Percentiles rank a stretch among this genome's conserved stretches.
Conservation (phyloP, 2,113 vertebrate species). For the Lichenostomus cassidix region DNA sequence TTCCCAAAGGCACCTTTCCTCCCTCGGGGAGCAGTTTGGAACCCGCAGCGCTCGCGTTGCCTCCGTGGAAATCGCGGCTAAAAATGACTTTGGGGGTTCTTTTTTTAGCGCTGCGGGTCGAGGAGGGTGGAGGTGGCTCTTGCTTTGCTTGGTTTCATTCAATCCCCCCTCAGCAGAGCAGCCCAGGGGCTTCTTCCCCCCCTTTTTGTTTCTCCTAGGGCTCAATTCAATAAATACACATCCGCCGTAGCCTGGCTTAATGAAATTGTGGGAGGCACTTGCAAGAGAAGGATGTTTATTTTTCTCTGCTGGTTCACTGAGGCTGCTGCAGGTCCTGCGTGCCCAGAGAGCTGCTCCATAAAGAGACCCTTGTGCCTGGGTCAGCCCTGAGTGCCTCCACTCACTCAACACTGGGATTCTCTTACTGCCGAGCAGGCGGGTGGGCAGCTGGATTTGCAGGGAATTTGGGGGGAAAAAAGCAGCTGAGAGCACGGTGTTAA, state of each 20-base stretch:
- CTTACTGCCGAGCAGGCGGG: accelerated
- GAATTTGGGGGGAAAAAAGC: neutral
- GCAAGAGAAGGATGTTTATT: slow-evolving; percentile 45
- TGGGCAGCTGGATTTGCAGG: neutral
- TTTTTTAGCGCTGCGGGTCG: neutral
- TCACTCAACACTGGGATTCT: neutral
- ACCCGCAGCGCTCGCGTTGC: neutral
- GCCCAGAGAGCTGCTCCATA: neutral
- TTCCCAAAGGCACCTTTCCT: slow-evolving; percentile 3
- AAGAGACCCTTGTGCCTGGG: slow-evolving; percentile 31
- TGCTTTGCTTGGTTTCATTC: neutral
- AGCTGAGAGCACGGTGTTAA: neutral
- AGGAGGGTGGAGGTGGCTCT: neutral
- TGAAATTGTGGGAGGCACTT: slow-evolving; percentile 30
- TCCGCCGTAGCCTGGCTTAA: neutral
- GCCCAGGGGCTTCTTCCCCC: neutral
- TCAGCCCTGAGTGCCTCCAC: neutral
- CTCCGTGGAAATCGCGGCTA: neutral
- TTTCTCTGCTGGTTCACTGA: neutral
- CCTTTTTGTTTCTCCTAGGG: neutral
- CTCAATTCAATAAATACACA: slow-evolving; percentile 29
- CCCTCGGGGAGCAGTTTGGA: neutral
- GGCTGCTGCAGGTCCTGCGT: neutral
- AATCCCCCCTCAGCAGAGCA: neutral
- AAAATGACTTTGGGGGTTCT: neutral